Evolutionary conservation across 2,113 vertebrate species (phyloP).

Genomic region (Percina caprodes): DNA sequence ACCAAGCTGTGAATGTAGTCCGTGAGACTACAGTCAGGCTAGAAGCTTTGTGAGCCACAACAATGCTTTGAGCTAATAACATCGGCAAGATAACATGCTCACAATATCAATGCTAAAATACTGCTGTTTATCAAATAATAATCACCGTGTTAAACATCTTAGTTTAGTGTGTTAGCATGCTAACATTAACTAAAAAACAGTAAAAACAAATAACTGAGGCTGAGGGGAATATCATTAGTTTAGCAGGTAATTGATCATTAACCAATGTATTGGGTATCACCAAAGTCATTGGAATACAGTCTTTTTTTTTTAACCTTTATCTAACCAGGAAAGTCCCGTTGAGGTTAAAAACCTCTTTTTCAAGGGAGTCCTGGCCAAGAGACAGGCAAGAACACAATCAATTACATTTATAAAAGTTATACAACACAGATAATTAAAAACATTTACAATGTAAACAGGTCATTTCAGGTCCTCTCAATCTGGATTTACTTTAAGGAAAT

Average conservation of each 20-base stretch:
- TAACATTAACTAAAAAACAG: neutral
- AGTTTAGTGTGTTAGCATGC: neutral
- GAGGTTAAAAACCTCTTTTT: too few species aligned
- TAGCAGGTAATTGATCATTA: too few species aligned
- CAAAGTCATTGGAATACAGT: neutral
- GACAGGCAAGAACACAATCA: too few species aligned
- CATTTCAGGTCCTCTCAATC: too few species aligned
- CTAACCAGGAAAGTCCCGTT: too few species aligned
- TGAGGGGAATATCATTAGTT: neutral
- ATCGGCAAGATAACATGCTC: neutral
- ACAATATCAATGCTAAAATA: neutral
- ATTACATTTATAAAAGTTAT: too few species aligned
- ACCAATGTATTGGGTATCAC: neutral
- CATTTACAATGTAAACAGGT: too few species aligned
- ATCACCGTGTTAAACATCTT: neutral
- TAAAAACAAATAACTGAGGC: neutral
- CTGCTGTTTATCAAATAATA: neutral
- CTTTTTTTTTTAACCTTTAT: too few species aligned
- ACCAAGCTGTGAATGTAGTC: neutral
- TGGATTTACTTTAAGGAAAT: too few species aligned
- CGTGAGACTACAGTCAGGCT: neutral
- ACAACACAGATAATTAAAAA: too few species aligned
- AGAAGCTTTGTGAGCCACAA: neutral
- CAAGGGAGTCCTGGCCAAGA: too few species aligned
- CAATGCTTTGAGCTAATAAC: neutral